These are phyloP conservation scores for Pterobdella sp. DNA, from an alignment of 2,888 invertebrate genomes.

Conservation along the genomic window DNA sequence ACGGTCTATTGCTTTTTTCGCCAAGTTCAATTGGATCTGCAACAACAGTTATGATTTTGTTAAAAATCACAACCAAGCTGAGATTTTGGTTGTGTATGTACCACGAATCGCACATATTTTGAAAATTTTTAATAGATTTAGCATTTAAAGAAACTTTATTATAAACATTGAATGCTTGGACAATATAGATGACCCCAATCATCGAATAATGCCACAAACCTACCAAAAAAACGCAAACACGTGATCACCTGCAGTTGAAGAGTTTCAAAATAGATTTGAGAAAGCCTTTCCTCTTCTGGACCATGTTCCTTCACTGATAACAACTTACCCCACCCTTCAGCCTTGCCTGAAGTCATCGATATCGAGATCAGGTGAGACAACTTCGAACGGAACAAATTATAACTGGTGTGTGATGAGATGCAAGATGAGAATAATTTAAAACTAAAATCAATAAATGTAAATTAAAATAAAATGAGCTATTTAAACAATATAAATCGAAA, in stretches of 20 bases:
- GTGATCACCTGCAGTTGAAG: constrained; percentile 65
- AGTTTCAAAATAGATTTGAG: constrained; percentile 65
- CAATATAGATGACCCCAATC: no score
- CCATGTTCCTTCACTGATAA: constrained; percentile 57
- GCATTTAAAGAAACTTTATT: no score
- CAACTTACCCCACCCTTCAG: constrained; percentile 52
- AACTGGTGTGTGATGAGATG: constrained; percentile 42
- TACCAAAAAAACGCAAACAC: neutral
- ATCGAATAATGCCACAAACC: no score
- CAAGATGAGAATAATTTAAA: neutral
- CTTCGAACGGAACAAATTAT: constrained; percentile 75
- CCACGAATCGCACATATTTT: no score
- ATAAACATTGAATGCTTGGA: no score
- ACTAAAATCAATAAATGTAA: no score
- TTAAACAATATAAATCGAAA: neutral
- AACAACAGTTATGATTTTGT: no score
- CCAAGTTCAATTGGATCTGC: constrained; percentile 71
- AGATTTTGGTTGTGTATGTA: no score
- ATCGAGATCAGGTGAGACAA: constrained; percentile 63
- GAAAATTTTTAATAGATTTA: neutral
- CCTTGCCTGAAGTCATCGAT: constrained; percentile 50
- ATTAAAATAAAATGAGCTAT: no score
- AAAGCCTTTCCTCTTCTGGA: constrained; percentile 54
- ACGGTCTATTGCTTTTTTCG: constrained; percentile 59
- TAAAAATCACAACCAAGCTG: no score